Evolutionary conservation across 2,113 vertebrate genomes (phyloP).

Genomic region (Mus musculus): GRCm39 chr12:99803501-99804000

Average conservation of each 20-base stretch:
- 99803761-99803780: neutral
- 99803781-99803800: neutral
- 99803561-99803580: neutral
- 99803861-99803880: neutral
- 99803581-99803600: neutral
- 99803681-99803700: neutral
- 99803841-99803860: neutral
- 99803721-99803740: neutral
- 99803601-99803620: neutral
- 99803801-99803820: neutral
- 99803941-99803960: neutral
- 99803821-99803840: conserved; percentile 5
- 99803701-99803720: neutral
- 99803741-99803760: neutral
- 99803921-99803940: neutral
- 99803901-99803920: neutral
- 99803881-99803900: neutral
- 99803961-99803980: neutral
- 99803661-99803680: neutral
- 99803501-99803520: neutral
- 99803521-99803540: neutral
- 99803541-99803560: neutral
- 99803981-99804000: neutral
- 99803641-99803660: neutral
- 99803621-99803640: neutral